Base-by-base conservation (phyloP, 2,797 vertebrate genomes). In the Neosilurus mollespiculum region DNA sequence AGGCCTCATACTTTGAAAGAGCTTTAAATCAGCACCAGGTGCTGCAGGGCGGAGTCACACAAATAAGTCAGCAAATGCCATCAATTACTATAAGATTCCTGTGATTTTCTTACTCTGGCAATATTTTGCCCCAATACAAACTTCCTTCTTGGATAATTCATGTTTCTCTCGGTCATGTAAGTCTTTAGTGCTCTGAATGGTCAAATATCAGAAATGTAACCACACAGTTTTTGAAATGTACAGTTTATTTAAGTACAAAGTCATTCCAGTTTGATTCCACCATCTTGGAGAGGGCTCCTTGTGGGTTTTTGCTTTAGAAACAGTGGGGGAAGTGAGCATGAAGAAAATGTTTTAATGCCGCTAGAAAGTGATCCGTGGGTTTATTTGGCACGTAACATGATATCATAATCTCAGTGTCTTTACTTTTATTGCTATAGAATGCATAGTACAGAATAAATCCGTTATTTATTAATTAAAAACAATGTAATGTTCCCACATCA, bases 21-120 rank as follows among this genome's bases (percentile, higher is more conserved):
- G 79, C 76, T 89, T 89, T 89, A 93, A 94, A 95, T 91, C 86
- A 92, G 88, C 14, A 4, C 26, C 94, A 95, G 92, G 93, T 93
- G 91, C n/a, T 26, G 58, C 12, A 85, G 91, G 93, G 94, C 88
- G 91, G 88, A 82, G 91, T 87, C 76, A 8, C 22, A 34, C 77
- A 85, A 86, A 81, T 86, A 86, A 61, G 54, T 49, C 83, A 82
- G 43, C 83, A 81, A 83, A 86, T 73, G 70, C n/a, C 26, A 18
- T 72, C 67, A 86, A 88, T 88, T 71, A 81, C 76, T 34, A 7
- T 76, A 9, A 11, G 67, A 26, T 51, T 78, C 78, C 34, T 62
- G 4, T 24, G 26, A 1, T 51, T 61, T 59, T 54, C 51, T 72
- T 22, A 37, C 37, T 22, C 54, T 59, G n/a, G 22, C 10, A 53